Base-by-base conservation (phyloP, 2,113 vertebrate species). In the Regulus satrapa region DNA sequence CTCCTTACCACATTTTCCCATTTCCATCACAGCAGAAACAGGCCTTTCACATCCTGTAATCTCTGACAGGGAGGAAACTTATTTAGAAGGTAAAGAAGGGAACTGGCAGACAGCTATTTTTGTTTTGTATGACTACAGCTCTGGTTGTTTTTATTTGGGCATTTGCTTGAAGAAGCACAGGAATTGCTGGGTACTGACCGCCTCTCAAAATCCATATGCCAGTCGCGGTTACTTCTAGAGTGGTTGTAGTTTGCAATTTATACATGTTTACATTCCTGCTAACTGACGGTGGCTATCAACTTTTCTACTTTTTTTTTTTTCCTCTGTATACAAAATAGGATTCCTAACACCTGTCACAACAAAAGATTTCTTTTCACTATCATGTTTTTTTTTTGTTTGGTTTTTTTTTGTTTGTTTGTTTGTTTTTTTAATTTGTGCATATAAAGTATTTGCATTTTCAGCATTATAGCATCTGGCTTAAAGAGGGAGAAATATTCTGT, bases 21-120 rank as follows among this genome's bases (percentile, higher is more conserved):
- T 93, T 94, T 38, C 75, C 34, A 54, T 46, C 46, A 36, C 62
- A 85, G 67, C 71, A 93, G 94, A 94, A 94, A 54, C 74, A 90
- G 93, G 46, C 23, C 38, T 92, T 88, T 79, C 40, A 52, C 48
- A 81, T 81, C 31, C 72, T 89, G 23, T 45, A 85, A 31, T 87
- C 40, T 75, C 66, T 87, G 62, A 72, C 56, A 23, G 10, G 45
- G 40, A 85, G 41, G 28, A 92, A 63, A 54, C 46, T 88, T 59
- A 12, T 69, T 85, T 69, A 24, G 66, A 81, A 88, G 54, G 49
- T 95, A n/a, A 75, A 66, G 69, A 81, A 89, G 36, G 41, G 58
- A 91, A 55, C 29, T 49, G 19, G 28, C 15, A 51, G 46, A 48
- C 2, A 2, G 7, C 7, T 79, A 16, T 79, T n/a, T n/a, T n/a